Base-by-base conservation (phyloP, 2,888 invertebrate genomes). In the Diabrotica balteata region DNA sequence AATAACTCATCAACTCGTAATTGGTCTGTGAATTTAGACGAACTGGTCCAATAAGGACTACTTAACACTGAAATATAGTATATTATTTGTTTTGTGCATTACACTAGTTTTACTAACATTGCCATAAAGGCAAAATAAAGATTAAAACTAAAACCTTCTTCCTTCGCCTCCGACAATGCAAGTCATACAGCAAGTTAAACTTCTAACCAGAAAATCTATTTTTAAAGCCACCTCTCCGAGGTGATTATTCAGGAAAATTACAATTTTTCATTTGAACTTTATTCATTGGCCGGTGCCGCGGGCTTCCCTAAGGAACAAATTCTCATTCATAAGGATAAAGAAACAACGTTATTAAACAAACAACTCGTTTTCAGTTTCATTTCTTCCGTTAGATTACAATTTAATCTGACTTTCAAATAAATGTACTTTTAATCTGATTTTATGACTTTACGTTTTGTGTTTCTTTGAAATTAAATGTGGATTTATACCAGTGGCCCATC, bases 361-460 rank as follows among this genome's bases (percentile, higher is more conserved):
- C 64, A 60, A 62, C 59, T 52, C 68, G 50, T 65, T 64, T 63
- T 59, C 63, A 63, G 59, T 68, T 68, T 59, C 60, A 59, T 69
- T 68, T 63, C 63, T 69, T 64, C 59, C 45, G 62, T 49, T 59
- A 66, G 60, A 69, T 72, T 66, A 68, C 63, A 69, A 66, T 66
- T 66, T 68, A 72, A 68, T 68, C 66, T 66, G 55, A 59, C 57
- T 54, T 60, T 57, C 53, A 53, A 69, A 60, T 66, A 66, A 69
- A 72, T 61, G 63, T 61, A 63, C 63, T 66, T 63, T 64, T 68
- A 68, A 72, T 72, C 65, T 63, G 54, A 69, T 68, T 69, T 66
- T 68, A 66, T 55, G 67, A 63, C 65, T 44, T 67, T 61, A 63
- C 63, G 58, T 67, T 65, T 67, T 67, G 65, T 69, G 60, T 69